Evolutionary conservation across 2,797 vertebrate genomes (phyloP).

Genomic region (Sebastes oblongus): DNA sequence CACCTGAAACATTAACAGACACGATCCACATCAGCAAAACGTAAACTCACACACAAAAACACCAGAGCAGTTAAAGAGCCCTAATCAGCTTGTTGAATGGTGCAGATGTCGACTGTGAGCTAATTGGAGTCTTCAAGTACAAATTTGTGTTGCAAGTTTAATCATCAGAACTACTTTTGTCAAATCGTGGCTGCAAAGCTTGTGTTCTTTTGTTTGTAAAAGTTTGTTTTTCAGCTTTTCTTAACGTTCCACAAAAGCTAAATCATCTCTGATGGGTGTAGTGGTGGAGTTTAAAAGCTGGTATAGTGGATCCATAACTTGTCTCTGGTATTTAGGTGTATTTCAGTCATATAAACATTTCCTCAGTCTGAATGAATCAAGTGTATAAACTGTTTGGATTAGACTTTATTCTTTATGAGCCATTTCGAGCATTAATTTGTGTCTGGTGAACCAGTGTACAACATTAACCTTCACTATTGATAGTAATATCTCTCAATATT

Average conservation of each 20-base stretch:
- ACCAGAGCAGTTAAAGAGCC: neutral
- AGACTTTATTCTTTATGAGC: neutral
- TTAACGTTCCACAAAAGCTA: rapidly evolving
- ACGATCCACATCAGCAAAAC: neutral
- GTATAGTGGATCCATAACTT: too few relatives aligned
- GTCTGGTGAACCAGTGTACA: neutral
- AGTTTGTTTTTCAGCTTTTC: neutral
- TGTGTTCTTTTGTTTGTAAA: neutral
- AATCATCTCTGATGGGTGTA: neutral
- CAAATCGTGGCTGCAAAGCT: too few relatives aligned
- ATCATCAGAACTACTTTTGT: too few relatives aligned
- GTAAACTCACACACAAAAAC: neutral
- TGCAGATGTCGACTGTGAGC: neutral
- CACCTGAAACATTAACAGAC: constrained; percentile 78
- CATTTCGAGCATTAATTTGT: neutral
- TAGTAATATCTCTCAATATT: neutral
- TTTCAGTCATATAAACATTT: neutral
- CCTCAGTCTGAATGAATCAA: neutral
- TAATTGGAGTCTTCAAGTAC: rapidly evolving
- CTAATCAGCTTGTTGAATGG: neutral
- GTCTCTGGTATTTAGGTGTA: neutral
- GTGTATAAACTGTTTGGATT: neutral
- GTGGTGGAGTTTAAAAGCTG: neutral
- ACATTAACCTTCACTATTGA: neutral
- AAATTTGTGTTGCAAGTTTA: neutral